phyloP scores from a whole-genome alignment of 2,797 vertebrate genomes.

The Tenualosa ilisha region DNA sequence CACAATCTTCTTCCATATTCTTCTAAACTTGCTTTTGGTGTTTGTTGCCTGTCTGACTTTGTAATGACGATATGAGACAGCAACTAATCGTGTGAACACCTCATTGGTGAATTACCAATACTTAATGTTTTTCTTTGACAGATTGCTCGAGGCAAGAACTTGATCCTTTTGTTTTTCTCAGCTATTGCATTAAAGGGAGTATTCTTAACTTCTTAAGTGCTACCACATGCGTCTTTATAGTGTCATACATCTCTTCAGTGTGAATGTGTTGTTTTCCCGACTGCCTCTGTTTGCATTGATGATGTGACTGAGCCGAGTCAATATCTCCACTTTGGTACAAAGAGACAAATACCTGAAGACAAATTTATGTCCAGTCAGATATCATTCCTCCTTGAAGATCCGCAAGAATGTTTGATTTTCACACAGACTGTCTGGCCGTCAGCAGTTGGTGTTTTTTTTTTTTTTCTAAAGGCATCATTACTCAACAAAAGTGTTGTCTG shows the following conservation, averaged over 20 bases:
- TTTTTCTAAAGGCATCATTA: conserved; percentile 27
- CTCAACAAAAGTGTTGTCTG: conserved; percentile 22
- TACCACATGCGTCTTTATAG: conserved; percentile 65
- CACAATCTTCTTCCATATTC: background rate
- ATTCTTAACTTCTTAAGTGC: conserved; percentile 55
- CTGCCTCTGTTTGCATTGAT: conserved; percentile 29
- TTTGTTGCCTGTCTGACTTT: background rate
- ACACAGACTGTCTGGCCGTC: conserved; percentile 1
- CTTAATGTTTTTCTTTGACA: background rate
- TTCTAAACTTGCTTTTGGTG: background rate
- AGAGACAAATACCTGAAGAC: background rate
- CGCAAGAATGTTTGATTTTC: background rate
- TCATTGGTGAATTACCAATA: background rate
- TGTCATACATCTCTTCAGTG: conserved; percentile 55
- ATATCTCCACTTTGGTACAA: background rate
- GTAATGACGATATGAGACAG: background rate
- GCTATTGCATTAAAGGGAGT: conserved; percentile 57
- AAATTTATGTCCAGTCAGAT: background rate
- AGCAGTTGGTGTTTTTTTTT: background rate
- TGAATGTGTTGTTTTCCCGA: conserved; percentile 64
- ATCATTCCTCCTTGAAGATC: conserved; percentile 3
- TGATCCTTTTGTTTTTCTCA: conserved; percentile 43
- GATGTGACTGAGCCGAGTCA: background rate
- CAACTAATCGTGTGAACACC: background rate
- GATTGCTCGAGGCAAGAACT: conserved; percentile 30